phyloP scores from a whole-genome alignment of 2,113 vertebrate species.

The Proteles cristata region DNA sequence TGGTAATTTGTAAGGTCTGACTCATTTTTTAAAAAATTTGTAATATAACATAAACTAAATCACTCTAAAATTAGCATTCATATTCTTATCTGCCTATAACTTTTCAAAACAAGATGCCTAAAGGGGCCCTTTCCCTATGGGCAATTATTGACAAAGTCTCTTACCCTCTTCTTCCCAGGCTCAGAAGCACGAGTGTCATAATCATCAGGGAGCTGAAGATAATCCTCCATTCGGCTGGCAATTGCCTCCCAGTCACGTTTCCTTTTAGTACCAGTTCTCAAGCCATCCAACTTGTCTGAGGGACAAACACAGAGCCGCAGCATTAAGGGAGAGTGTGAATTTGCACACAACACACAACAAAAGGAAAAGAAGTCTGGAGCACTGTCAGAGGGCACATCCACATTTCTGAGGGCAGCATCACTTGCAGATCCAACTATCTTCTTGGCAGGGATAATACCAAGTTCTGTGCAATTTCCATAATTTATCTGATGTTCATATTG shows the following conservation, averaged over 20 bases:
- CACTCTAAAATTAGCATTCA: neutral
- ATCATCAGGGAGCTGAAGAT: conserved; percentile 98
- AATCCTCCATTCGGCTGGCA: conserved; percentile 95
- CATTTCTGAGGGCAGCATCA: conserved; percentile 73
- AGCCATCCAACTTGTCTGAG: conserved; percentile 98
- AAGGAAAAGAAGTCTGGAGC: conserved; percentile 77
- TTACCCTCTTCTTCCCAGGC: conserved; percentile 98
- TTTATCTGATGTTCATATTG: conserved; percentile 78
- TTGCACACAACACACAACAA: conserved; percentile 74
- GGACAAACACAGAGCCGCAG: conserved; percentile 86
- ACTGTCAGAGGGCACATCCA: conserved; percentile 67
- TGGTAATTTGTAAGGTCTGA: neutral
- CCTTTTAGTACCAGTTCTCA: conserved; percentile 94
- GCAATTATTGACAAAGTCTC: conserved; percentile 4
- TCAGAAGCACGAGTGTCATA: conserved; percentile 97
- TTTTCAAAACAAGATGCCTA: conserved; percentile 12
- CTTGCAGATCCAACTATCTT: conserved; percentile 80
- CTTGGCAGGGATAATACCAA: conserved; percentile 68
- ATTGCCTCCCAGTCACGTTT: conserved; percentile 93
- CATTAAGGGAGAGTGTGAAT: conserved; percentile 81
- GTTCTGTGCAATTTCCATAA: conserved; percentile 76
- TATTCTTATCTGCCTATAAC: neutral
- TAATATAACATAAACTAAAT: neutral
- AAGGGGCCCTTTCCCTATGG: neutral
- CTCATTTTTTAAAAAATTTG: neutral